A percentile compares a stretch with the other conserved stretches of the same genome.
Evolutionary conservation across 2,113 vertebrate species (phyloP).

Genomic region (Cnemophilus loriae): DNA sequence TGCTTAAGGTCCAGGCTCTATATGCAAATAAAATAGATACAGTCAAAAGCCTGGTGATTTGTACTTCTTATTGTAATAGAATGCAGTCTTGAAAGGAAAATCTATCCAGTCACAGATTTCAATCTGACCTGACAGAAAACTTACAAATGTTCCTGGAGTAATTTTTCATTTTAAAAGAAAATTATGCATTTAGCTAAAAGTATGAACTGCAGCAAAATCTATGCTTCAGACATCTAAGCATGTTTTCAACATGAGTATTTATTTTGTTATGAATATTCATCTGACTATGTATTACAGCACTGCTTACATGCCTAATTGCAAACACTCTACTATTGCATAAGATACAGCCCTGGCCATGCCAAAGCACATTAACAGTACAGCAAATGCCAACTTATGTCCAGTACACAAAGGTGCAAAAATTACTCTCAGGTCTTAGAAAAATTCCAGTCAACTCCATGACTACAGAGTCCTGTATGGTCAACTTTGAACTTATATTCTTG

Average conservation of each 20-base stretch:
- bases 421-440: not conserved
- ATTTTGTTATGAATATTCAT: not conserved
- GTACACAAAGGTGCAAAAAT: not conserved
- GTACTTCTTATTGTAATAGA: not conserved
- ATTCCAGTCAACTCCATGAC: not conserved
- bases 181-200: not conserved
- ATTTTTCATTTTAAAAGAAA: not conserved
- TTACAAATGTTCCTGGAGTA: not conserved
- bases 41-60: not conserved
- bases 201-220: not conserved
- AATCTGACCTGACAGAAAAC: not conserved
- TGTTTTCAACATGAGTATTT: not conserved
- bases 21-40: not conserved
- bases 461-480: not conserved
- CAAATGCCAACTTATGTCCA: not conserved
- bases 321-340: not conserved
- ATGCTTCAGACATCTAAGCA: not conserved
- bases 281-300: not conserved
- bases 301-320: not conserved
- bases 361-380: not conserved
- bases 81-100: not conserved
- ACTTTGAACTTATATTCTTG: not conserved
- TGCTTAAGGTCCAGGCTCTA: not conserved
- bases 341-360: not conserved
- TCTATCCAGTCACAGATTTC: not conserved